Evolutionary conservation across 1,140 invertebrate genomes (phyloP), one percentile per base, ranked within the genome.

Genomic region (Sycophaga agraensis): DNA sequence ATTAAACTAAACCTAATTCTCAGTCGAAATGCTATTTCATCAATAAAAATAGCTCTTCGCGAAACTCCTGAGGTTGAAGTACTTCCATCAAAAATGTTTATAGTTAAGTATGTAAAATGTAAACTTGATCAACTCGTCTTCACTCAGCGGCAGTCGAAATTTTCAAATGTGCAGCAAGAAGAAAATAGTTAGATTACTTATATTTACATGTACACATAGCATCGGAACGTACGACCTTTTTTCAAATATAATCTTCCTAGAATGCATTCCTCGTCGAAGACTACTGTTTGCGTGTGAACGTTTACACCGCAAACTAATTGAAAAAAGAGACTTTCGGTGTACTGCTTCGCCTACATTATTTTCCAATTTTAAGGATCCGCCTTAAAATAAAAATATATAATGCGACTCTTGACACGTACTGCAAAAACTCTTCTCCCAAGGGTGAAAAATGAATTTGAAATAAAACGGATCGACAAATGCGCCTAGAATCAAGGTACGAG

Each of bases 201-300:
- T 55, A 54, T 51, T 17, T 50, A 35, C 14, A 46, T 60, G 28
- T 60, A 53, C 26, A 59, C 46, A 51, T 51, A 24, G 39, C 28
- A 55, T 55, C 43, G 43, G 53, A 50, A 45, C 26, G 37, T 40
- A 48, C 39, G 24, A 57, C 31, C 4, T 57, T 56, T 50, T 63
- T 40, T 56, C 21, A 42, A 57, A 53, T 51, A 28, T 58, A 37
- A 57, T 50, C 54, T 57, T 63, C 54, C 34, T 57, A 58, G 48
- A 63, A 63, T 63, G 54, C 54, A 63, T 57, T 63, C 61, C 61
- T 63, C 48, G 48, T 63, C n/a, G 31, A 58, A 63, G 61, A 63
- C 61, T 63, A 45, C 50, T 37, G 45, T 61, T 54, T 43, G 50
- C 31, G 14, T 49, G 21, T 56, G 24, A 62, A 35, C 35, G 59